phyloP scores from a whole-genome alignment of 2,888 invertebrate species.

The Chironomus riparius region DNA sequence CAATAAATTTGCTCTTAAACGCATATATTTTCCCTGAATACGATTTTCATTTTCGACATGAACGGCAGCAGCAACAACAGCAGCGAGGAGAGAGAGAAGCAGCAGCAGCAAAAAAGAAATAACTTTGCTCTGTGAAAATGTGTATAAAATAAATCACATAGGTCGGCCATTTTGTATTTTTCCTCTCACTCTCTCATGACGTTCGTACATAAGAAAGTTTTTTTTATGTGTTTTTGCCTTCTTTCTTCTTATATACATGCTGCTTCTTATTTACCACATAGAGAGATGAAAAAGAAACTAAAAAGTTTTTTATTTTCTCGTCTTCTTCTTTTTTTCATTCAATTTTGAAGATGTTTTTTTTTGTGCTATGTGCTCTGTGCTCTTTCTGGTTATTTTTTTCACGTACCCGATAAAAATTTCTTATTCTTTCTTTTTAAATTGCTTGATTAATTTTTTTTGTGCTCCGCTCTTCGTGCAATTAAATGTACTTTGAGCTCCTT shows the following conservation, averaged over 20 bases:
- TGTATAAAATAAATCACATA: conserved; percentile 27
- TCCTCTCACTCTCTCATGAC: conserved; percentile 21
- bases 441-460: no score
- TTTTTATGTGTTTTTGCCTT: conserved; percentile 8
- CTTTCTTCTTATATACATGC: not conserved
- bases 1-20: conserved; percentile 24
- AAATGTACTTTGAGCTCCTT: no score
- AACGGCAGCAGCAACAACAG: not conserved
- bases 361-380: no score
- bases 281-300: not conserved
- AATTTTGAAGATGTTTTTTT: no score
- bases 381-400: no score
- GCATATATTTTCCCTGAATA: conserved; percentile 20
- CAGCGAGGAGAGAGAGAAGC: no score
- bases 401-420: no score
- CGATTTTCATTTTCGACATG: conserved; percentile 18
- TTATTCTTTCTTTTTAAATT: no score
- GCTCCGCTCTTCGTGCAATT: no score
- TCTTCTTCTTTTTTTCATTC: not conserved
- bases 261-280: conserved; percentile 5
- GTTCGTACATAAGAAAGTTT: conserved; percentile 20
- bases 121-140: conserved; percentile 22
- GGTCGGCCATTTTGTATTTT: conserved; percentile 27
- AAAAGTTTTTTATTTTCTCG: not conserved
- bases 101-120: not conserved